phyloP scores from a whole-genome alignment of 2,888 invertebrate species.

The Galerucella pusilla region DNA sequence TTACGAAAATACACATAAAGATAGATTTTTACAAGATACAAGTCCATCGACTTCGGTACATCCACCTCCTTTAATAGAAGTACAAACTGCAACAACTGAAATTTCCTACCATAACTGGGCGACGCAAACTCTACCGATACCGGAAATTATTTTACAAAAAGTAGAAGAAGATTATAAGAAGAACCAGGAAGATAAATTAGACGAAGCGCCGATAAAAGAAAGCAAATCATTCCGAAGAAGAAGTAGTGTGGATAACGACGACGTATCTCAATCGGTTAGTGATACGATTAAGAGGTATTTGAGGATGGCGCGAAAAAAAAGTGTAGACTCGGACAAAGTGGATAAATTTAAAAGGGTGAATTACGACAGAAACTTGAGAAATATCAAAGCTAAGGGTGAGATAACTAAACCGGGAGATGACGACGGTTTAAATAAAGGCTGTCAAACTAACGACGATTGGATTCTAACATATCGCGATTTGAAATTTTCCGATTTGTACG shows the following conservation, averaged over 20 bases:
- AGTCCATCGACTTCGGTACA: conserved; percentile 32
- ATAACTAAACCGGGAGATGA: conserved; percentile 82
- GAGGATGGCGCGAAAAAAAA: conserved; percentile 89
- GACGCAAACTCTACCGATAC: conserved; percentile 73
- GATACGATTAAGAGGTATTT: conserved; percentile 88
- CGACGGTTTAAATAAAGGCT: conserved; percentile 79
- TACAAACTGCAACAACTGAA: conserved; percentile 70
- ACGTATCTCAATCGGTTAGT: conserved; percentile 87
- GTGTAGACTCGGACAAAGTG: conserved; percentile 82
- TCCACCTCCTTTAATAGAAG: conserved; percentile 77
- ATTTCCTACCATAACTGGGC: conserved; percentile 64
- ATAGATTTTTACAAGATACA: conserved; percentile 7
- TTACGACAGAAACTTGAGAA: conserved; percentile 85
- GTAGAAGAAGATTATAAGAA: conserved; percentile 67
- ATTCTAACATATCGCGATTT: conserved; percentile 70
- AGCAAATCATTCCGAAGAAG: conserved; percentile 68
- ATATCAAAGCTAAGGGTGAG: conserved; percentile 83
- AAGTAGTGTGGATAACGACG: conserved; percentile 85
- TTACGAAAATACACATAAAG: conserved; percentile 36
- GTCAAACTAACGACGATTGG: conserved; percentile 84
- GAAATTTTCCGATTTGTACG: conserved; percentile 63
- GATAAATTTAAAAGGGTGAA: conserved; percentile 89
- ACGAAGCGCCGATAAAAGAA: conserved; percentile 57
- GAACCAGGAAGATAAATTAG: conserved; percentile 61
- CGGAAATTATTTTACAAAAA: conserved; percentile 68